phyloP scores from a whole-genome alignment of 2,888 invertebrate genomes.

The Meteorus cinctellus region DNA sequence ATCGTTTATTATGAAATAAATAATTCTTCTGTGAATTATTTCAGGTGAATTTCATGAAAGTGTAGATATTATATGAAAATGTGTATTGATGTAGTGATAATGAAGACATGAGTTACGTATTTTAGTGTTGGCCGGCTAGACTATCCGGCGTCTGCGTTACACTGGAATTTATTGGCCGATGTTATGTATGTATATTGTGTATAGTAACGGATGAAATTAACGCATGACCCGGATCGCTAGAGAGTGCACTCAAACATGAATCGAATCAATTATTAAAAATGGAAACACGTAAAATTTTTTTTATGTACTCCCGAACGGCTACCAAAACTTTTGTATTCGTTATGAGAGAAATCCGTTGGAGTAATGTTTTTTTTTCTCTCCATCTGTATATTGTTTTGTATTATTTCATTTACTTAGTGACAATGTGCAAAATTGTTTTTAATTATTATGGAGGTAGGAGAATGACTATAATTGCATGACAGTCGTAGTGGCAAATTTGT shows the following conservation, averaged over 20 bases:
- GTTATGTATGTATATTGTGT: not conserved
- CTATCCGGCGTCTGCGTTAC: not conserved
- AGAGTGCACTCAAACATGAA: not conserved
- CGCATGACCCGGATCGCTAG: not conserved
- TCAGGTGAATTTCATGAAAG: not conserved
- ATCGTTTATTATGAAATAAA: not conserved
- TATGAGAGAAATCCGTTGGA: not conserved
- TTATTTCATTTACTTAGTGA: not conserved
- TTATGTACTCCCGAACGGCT: not conserved
- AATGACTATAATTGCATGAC: not conserved
- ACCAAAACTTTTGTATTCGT: not conserved
- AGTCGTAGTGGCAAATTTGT: not conserved
- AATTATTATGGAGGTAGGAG: not conserved
- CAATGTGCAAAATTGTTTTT: not conserved
- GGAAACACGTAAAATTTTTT: not conserved
- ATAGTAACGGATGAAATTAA: slow-evolving; percentile 9
- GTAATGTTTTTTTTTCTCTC: not conserved
- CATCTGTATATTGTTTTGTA: not conserved
- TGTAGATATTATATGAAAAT: not conserved
- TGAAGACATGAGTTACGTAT: slow-evolving; percentile 7
- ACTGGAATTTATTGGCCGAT: slow-evolving; percentile 3
- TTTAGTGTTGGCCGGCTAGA: not conserved
- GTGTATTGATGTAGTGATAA: not conserved
- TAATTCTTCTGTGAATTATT: not conserved
- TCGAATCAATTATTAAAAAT: not conserved